Percentiles rank a stretch among this genome's conserved stretches.
Conservation (phyloP, 64 coral and sea anemone species). For the Porites lutea region DNA sequence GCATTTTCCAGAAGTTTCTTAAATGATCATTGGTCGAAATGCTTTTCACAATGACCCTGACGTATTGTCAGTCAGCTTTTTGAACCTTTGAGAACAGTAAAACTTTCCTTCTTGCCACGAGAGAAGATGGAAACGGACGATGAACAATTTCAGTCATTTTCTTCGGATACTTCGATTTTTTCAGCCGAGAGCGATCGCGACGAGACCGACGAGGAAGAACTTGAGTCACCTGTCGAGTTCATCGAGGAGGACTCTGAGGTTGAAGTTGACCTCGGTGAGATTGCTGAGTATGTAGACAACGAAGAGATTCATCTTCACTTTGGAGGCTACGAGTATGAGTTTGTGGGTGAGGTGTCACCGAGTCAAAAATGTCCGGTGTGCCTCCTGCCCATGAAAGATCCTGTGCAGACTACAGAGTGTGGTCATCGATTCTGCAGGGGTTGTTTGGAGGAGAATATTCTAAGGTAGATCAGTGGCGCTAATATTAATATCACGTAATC, state of each 20-base stretch:
- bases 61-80: background rate
- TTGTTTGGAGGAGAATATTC: constrained; percentile 20
- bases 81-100: background rate
- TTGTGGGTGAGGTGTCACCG: constrained; percentile 32
- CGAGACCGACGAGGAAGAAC: background rate
- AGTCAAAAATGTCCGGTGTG: constrained; percentile 73
- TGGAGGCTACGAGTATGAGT: constrained; percentile 68
- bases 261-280: background rate
- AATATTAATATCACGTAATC: too few relatives aligned
- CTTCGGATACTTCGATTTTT: background rate
- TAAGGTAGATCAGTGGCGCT: constrained; percentile 25
- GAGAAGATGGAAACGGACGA: background rate
- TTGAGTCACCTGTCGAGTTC: too few relatives aligned
- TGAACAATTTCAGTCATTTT: background rate
- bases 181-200: background rate
- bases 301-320: background rate
- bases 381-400: constrained; percentile 55
- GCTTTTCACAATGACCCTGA: background rate
- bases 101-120: background rate
- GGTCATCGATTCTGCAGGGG: constrained; percentile 66
- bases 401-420: constrained; percentile 57
- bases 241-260: background rate
- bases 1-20: background rate
- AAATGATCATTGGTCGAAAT: constrained; percentile 15
- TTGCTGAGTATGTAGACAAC: background rate